Evolutionary conservation across 2,888 invertebrate genomes (phyloP).

Genomic region (Dasysyrphus albostriatus): DNA sequence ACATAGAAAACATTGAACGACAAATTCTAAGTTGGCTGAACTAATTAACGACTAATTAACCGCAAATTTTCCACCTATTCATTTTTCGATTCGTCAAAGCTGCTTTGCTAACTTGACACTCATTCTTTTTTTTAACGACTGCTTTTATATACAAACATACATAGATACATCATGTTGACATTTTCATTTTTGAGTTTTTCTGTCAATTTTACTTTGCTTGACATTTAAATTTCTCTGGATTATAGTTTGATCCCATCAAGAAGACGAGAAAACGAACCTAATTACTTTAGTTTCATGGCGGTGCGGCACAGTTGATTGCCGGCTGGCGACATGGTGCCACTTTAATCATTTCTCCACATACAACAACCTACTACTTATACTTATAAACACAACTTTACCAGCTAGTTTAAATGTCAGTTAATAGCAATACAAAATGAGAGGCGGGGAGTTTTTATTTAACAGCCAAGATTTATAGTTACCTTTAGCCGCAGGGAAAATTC

Average conservation of each 20-base stretch:
- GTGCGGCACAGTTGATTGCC: conserved; percentile 28
- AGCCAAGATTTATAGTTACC: conserved; percentile 57
- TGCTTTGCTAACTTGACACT: too few species aligned
- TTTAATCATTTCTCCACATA: conserved; percentile 56
- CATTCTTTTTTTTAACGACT: too few species aligned
- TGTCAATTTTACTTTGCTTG: conserved; percentile 55
- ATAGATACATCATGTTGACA: conserved; percentile 12
- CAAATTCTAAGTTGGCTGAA: too few species aligned
- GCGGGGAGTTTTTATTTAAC: conserved; percentile 43
- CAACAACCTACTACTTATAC: neutral
- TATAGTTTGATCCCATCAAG: neutral
- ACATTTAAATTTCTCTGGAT: conserved; percentile 54
- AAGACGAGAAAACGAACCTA: conserved; percentile 28
- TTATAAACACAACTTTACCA: neutral
- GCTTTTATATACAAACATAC: too few species aligned
- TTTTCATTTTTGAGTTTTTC: conserved; percentile 31
- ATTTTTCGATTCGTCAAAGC: too few species aligned
- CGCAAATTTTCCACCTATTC: too few species aligned
- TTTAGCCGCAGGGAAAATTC: conserved; percentile 51
- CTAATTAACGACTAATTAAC: too few species aligned
- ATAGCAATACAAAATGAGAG: conserved; percentile 29
- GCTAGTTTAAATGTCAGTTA: conserved; percentile 68
- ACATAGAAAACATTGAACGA: too few species aligned
- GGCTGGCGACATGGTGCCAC: conserved; percentile 44
- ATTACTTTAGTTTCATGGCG: conserved; percentile 42